Evolutionary conservation across 53 echinoderm and acorn worm species (phyloP).

Genomic region (Astropecten irregularis): DNA sequence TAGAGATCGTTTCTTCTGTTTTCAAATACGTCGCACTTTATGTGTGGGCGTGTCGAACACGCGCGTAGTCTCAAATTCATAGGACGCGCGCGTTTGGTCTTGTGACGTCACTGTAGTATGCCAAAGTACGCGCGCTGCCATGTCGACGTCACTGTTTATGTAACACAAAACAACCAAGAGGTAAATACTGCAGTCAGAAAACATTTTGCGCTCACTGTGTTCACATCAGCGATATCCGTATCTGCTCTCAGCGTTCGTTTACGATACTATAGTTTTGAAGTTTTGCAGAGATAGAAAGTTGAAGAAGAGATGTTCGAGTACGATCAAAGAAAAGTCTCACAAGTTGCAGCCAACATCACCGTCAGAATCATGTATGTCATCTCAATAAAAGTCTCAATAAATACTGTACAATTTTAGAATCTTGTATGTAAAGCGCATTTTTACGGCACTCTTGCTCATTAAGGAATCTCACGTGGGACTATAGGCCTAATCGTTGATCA

Average conservation of each 20-base stretch:
- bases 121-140: background rate
- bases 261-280: background rate
- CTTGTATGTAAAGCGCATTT: background rate
- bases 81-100: background rate
- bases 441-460: background rate
- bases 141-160: background rate
- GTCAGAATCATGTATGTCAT: background rate
- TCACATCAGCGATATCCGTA: conserved; percentile 4
- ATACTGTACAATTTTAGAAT: too few species aligned
- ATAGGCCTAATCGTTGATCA: too few species aligned
- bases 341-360: background rate
- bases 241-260: background rate
- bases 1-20: too few species aligned
- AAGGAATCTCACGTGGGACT: too few species aligned
- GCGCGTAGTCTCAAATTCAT: too few species aligned
- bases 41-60: too few species aligned
- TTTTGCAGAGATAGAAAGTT: background rate
- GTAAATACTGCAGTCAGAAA: background rate
- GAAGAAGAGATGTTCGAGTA: background rate
- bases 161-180: background rate
- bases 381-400: too few species aligned
- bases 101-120: background rate
- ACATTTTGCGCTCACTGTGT: background rate
- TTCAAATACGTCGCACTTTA: too few species aligned
- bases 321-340: background rate